phyloP scores from a whole-genome alignment of 2,113 vertebrate species.

The Neotoma lepida region DNA sequence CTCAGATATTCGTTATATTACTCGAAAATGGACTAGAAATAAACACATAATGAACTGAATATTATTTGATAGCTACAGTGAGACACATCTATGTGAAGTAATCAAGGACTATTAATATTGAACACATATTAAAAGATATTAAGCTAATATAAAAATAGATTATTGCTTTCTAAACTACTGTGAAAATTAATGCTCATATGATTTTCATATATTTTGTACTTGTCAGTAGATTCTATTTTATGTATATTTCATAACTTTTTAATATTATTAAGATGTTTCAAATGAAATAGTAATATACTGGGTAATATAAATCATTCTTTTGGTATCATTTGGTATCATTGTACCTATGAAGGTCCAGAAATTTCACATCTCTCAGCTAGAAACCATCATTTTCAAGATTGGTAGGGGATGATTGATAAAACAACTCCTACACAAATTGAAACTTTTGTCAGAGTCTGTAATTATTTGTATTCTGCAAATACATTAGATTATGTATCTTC shows the following conservation, averaged over 20 bases:
- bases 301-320: not conserved
- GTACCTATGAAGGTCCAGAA: not conserved
- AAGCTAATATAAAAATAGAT: constrained; percentile 10
- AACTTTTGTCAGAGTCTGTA: not conserved
- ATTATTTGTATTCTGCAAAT: not conserved
- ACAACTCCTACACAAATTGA: not conserved
- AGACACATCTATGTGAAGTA: not conserved
- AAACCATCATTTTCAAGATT: not conserved
- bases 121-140: not conserved
- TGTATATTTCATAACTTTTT: not conserved
- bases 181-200: not conserved
- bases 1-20: not conserved
- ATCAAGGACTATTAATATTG: not conserved
- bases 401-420: not conserved
- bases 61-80: not conserved
- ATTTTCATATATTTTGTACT: not conserved
- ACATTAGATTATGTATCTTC: not conserved
- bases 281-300: not conserved
- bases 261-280: not conserved
- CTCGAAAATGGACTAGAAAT: not conserved
- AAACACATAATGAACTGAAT: not conserved
- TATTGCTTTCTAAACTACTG: not conserved
- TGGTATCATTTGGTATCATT: not conserved
- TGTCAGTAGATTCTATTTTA: not conserved
- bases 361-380: not conserved